A percentile compares a stretch with the other conserved stretches of the same genome.
Conservation (phyloP, 2,888 invertebrate genomes). For the Caenorhabditis angaria region DNA sequence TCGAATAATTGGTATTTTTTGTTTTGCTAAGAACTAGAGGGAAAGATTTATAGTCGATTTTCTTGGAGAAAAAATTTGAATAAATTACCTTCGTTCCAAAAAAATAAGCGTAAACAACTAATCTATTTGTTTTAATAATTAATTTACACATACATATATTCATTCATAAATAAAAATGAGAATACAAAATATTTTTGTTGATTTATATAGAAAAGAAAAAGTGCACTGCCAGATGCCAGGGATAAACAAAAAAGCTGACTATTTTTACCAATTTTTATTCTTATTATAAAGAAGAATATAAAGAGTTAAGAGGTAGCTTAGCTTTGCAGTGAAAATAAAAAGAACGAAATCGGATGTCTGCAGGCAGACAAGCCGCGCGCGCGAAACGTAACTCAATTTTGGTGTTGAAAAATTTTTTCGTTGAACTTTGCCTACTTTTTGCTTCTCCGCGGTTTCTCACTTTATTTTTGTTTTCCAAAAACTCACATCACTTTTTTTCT, state of each 20-base stretch:
- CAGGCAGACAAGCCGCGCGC: too few species aligned
- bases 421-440: slow-evolving; percentile 32
- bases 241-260: neutral
- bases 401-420: slow-evolving; percentile 38
- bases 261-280: too few species aligned
- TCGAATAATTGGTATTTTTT: slow-evolving; percentile 4
- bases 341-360: slow-evolving; percentile 18
- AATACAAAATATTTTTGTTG: too few species aligned
- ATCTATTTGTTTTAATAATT: too few species aligned
- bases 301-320: too few species aligned
- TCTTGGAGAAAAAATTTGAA: neutral
- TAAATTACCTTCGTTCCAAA: slow-evolving; percentile 2
- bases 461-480: too few species aligned
- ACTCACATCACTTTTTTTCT: neutral
- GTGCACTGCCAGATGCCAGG: neutral
- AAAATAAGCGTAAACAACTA: neutral
- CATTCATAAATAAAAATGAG: too few species aligned
- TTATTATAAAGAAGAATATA: too few species aligned
- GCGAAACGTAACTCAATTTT: slow-evolving; percentile 42
- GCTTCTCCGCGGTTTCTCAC: neutral
- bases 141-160: too few species aligned
- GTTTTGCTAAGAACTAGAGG: too few species aligned
- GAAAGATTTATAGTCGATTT: neutral
- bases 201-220: too few species aligned
- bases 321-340: slow-evolving; percentile 24